These are phyloP conservation scores for Trigoniulus corallinus DNA, from an alignment of 1,140 invertebrate species.

Conservation along the genomic window DNA sequence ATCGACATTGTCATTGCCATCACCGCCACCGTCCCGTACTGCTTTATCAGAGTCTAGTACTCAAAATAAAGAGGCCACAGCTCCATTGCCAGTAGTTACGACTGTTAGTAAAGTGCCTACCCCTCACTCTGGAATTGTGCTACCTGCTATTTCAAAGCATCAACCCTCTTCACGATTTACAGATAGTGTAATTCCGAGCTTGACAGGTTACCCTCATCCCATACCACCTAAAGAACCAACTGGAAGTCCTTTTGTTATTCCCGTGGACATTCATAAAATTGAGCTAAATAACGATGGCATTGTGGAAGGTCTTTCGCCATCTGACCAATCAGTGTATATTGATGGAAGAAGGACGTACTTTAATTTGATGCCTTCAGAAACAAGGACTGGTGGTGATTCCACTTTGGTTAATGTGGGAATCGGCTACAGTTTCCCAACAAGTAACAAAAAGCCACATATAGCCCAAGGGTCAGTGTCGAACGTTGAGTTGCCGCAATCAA, in stretches of 20 bases:
- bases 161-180: background rate
- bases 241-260: background rate
- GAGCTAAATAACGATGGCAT: slow-evolving; percentile 46
- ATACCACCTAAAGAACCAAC: background rate
- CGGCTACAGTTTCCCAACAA: background rate
- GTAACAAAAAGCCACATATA: slow-evolving; percentile 2
- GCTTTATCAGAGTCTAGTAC: background rate
- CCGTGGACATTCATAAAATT: slow-evolving; percentile 20
- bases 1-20: background rate
- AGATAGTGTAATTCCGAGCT: background rate
- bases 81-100: background rate
- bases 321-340: slow-evolving; percentile 77
- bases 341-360: slow-evolving; percentile 69
- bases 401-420: slow-evolving; percentile 4
- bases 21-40: background rate
- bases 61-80: background rate
- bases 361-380: slow-evolving; percentile 2
- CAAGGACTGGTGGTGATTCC: slow-evolving; percentile 1
- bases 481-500: background rate
- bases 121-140: background rate
- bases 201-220: background rate
- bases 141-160: background rate
- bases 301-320: slow-evolving; percentile 30
- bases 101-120: background rate
- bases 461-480: background rate